Evolutionary conservation across 2,113 vertebrate genomes (phyloP), one percentile per base, ranked within the genome.

Genomic region (Phyllostomus hastatus): DNA sequence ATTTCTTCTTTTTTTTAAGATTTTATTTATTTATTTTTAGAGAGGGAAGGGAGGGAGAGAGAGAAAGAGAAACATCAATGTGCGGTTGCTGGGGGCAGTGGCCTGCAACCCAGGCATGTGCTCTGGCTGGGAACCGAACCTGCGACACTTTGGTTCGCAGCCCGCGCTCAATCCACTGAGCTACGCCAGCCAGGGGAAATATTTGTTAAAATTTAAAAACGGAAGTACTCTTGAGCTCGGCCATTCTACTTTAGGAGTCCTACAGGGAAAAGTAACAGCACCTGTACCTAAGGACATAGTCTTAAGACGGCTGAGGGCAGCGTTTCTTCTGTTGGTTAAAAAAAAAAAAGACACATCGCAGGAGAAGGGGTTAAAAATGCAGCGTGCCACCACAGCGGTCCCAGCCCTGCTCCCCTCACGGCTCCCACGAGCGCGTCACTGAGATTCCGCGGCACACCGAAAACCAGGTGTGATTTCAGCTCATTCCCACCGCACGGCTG

Each of bases 271-370:
- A 38, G 7, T 24, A 43, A 15, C 1, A 46, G 24, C 4, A 12
- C 46, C 22, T 35, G 12, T 2, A 0, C 10, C 0, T 22, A 28
- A n/a, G 33, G 16, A 22, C 31, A 7, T 24, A 20, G 8, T 33
- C 67, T 72, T n/a, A 11, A 52, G 38, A 35, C 4, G 2, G 20
- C 17, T 54, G n/a, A 38, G 19, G 16, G 54, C 10, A 6, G 4
- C n/a, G 7, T 22, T 7, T 48, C 64, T 79, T 17, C 10, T 5
- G 59, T 31, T 14, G 20, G 24, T 48, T 67, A 41, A 80, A 33
- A 12, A 41, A 33, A 12, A 41, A 59, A 69, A 33, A 59, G 24
- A 24, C 1, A 35, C 38, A 19, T 33, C 38, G 20, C 41, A 52
- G 38, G 10, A 8, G 31, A 19, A 46, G 0, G 4, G 6, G 10